These are phyloP conservation scores for Choloepus hoffmanni DNA, from an alignment of 2,113 vertebrate genomes.

Conservation along the genomic window DNA sequence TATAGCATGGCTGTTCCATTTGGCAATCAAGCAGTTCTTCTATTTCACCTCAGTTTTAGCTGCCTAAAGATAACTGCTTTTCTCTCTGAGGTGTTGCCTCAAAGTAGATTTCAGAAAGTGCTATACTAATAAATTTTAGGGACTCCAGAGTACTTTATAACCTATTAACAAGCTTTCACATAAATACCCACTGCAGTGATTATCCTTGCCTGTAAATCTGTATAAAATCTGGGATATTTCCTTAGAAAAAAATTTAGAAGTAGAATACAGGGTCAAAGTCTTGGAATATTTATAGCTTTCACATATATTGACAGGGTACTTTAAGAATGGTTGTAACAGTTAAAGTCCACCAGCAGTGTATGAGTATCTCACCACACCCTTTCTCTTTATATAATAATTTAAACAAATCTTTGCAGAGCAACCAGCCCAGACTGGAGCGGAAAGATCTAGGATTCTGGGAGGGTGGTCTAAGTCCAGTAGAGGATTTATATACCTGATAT, in stretches of 20 bases:
- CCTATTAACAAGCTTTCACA: neutral
- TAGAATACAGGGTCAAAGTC: slow-evolving; percentile 54
- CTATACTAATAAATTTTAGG: neutral
- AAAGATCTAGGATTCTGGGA: slow-evolving; percentile 51
- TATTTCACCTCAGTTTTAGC: neutral
- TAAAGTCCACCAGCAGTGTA: neutral
- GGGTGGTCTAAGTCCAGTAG: slow-evolving; percentile 20
- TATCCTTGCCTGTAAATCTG: neutral
- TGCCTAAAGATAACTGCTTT: neutral
- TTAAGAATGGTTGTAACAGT: neutral
- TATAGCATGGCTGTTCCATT: neutral
- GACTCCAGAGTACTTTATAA: neutral
- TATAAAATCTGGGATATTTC: neutral
- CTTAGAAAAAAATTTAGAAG: slow-evolving; percentile 51
- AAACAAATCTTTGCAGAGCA: slow-evolving; percentile 10
- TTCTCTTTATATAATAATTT: slow-evolving; percentile 8
- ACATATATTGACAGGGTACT: neutral
- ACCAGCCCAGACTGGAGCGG: neutral
- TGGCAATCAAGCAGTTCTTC: neutral
- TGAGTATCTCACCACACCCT: slow-evolving; percentile 35
- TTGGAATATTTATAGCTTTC: slow-evolving; percentile 42
- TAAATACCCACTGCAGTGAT: neutral
- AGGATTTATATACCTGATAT: slow-evolving; percentile 3
- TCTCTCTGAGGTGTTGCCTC: neutral
- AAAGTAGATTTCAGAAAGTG: neutral